Conservation (phyloP, 2,888 invertebrate genomes). For the Caenorhabditis sp. region DNA sequence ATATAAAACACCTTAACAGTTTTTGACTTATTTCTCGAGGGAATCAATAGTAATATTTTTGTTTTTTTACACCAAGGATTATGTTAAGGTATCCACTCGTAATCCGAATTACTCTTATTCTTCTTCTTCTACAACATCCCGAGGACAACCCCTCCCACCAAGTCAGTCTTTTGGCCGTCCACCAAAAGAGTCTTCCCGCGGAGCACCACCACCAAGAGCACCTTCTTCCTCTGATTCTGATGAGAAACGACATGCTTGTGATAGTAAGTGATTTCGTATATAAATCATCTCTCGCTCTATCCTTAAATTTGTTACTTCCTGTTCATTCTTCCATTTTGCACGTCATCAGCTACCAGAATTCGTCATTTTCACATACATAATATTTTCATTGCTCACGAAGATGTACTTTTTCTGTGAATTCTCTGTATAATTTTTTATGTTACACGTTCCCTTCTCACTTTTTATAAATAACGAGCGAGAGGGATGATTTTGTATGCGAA, state of each 20-base stretch:
- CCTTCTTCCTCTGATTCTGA: conserved; percentile 26
- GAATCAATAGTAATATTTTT: too few relatives aligned
- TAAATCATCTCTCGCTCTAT: conserved; percentile 26
- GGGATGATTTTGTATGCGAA: not conserved
- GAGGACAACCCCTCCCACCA: not conserved
- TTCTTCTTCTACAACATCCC: not conserved
- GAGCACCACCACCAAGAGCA: conserved; percentile 11
- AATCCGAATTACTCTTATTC: not conserved
- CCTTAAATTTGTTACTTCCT: not conserved
- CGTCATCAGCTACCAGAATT: conserved; percentile 22
- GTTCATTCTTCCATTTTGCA: not conserved
- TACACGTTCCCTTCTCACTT: not conserved
- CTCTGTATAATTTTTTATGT: not conserved
- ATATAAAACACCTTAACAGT: too few relatives aligned
- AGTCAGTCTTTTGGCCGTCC: conserved; percentile 21
- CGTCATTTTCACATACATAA: too few relatives aligned
- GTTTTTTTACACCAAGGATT: too few relatives aligned
- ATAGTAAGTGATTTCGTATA: conserved; percentile 39
- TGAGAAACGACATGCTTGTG: conserved; percentile 49
- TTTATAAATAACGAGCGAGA: not conserved
- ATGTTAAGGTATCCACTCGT: not conserved
- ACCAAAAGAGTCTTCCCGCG: not conserved
- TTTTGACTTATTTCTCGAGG: too few relatives aligned
- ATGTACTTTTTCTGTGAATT: too few relatives aligned
- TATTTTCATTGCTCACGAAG: too few relatives aligned